These are phyloP conservation scores for Moxostoma hubbsi DNA, from an alignment of 2,797 vertebrate species.

Conservation along the genomic window DNA sequence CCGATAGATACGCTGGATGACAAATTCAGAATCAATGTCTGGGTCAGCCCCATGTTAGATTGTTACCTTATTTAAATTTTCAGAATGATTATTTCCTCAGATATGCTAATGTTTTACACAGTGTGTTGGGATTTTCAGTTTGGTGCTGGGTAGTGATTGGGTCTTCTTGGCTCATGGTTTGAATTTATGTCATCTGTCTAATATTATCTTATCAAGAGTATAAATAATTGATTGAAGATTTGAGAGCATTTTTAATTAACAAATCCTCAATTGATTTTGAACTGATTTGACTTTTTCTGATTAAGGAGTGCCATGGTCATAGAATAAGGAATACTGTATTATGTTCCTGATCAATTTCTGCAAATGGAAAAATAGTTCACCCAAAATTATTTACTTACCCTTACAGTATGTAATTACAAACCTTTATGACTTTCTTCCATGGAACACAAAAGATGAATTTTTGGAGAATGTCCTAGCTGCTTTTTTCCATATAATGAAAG, in stretches of 20 bases:
- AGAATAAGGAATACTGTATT: no score
- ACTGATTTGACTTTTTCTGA: no score
- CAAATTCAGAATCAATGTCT: conserved; percentile 69
- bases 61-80: conserved; percentile 66
- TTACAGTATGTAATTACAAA: no score
- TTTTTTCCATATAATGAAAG: no score
- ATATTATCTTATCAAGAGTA: background rate
- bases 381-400: no score
- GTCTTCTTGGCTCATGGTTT: background rate
- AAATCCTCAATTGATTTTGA: no score
- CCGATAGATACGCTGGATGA: conserved; percentile 68
- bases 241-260: background rate
- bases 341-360: no score
- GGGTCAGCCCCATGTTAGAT: conserved; percentile 60
- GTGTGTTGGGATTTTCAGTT: conserved; percentile 19
- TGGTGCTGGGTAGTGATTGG: background rate
- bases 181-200: background rate
- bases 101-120: conserved; percentile 53
- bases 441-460: no score
- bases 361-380: no score
- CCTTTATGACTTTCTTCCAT: no score
- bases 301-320: no score
- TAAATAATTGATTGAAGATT: background rate
- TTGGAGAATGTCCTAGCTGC: no score
- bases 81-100: conserved; percentile 64